phyloP scores from a whole-genome alignment of 1,140 invertebrate genomes.

The Venturia canescens region DNA sequence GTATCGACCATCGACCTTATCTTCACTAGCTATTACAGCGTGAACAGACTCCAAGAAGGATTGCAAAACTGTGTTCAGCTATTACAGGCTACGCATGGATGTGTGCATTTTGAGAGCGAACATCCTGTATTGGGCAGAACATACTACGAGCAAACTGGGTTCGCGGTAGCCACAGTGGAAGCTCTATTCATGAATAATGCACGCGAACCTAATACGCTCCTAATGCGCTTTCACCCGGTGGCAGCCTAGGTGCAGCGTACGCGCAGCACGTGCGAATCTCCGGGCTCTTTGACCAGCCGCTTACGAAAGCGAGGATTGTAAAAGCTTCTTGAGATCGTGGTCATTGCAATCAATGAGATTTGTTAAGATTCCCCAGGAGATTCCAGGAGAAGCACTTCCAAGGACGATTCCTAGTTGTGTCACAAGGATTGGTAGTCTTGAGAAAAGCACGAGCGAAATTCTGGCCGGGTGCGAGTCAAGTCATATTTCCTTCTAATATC shows the following conservation, averaged over 20 bases:
- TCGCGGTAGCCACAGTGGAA: background rate
- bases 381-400: too few species aligned
- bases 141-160: constrained; percentile 18
- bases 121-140: background rate
- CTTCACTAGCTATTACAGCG: background rate
- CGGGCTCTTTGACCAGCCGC: constrained; percentile 9
- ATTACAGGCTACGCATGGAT: too few species aligned
- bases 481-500: too few species aligned
- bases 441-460: too few species aligned
- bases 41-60: background rate
- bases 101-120: background rate
- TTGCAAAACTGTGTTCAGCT: background rate
- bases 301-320: background rate
- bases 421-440: too few species aligned
- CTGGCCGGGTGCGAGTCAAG: too few species aligned
- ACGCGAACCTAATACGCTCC: constrained; percentile 49
- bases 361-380: background rate
- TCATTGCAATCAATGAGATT: background rate
- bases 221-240: constrained; percentile 47
- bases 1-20: background rate
- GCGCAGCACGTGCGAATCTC: constrained; percentile 34
- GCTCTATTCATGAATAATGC: constrained; percentile 53
- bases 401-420: too few species aligned
- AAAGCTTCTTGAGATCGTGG: background rate
- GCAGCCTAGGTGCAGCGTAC: constrained; percentile 7